These are phyloP conservation scores for Drosophila arizonae DNA, from an alignment of 1,140 invertebrate species.

Conservation along the genomic window DNA sequence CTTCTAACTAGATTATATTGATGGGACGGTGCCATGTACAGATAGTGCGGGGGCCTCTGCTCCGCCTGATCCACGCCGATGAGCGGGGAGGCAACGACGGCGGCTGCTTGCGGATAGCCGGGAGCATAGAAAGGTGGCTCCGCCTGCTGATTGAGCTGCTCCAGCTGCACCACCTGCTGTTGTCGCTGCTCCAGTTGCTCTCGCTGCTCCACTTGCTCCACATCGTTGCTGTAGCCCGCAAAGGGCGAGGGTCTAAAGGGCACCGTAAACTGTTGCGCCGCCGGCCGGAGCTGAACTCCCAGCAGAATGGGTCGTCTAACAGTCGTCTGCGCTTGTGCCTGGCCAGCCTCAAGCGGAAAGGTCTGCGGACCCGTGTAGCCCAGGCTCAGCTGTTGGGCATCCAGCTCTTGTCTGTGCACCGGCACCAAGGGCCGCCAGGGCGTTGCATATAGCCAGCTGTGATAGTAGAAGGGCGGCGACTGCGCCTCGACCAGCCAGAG, in stretches of 20 bases:
- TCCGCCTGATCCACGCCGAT: not conserved
- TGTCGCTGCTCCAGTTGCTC: not conserved
- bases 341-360: slow-evolving; percentile 15
- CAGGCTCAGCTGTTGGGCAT: slow-evolving; percentile 15
- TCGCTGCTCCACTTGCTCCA: not conserved
- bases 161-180: not conserved
- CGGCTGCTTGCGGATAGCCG: slow-evolving; percentile 21
- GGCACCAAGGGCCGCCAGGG: slow-evolving; percentile 29
- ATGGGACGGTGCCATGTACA: slow-evolving; percentile 33
- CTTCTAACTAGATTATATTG: slow-evolving; percentile 49
- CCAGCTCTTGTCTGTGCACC: not conserved
- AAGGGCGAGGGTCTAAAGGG: slow-evolving; percentile 46
- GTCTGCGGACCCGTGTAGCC: slow-evolving; percentile 34
- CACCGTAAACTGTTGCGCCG: slow-evolving; percentile 19
- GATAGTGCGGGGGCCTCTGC: slow-evolving; percentile 18
- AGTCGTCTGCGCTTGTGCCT: not conserved
- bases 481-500: slow-evolving; percentile 6
- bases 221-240: slow-evolving; percentile 41
- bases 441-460: slow-evolving; percentile 28
- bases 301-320: slow-evolving; percentile 17
- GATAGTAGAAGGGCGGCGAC: slow-evolving; percentile 14
- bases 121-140: slow-evolving; percentile 37
- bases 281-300: slow-evolving; percentile 2
- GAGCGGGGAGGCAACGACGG: not conserved
- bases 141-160: not conserved